Evolutionary conservation across 1,140 invertebrate species (phyloP).

Genomic region (Myzus persicae): DNA sequence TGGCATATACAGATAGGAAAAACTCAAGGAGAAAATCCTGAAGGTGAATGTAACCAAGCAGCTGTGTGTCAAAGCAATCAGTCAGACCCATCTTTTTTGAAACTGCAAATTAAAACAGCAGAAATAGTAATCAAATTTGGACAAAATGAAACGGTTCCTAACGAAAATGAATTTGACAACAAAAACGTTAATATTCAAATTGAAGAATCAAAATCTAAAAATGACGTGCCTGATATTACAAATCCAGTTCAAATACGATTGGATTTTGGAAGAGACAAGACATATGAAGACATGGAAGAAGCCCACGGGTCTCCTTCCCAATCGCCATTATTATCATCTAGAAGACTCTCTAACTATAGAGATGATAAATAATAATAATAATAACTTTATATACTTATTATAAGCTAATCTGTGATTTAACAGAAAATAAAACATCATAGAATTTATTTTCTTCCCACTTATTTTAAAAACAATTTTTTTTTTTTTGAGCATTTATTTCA

Average conservation of each 20-base stretch:
- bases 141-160: constrained; percentile 38
- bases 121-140: constrained; percentile 64
- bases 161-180: constrained; percentile 59
- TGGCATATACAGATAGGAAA: constrained; percentile 59
- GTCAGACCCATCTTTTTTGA: constrained; percentile 62
- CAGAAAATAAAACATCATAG: constrained; percentile 51
- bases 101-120: constrained; percentile 63
- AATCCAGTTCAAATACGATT: constrained; percentile 62
- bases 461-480: not conserved
- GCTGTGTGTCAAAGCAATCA: constrained; percentile 44
- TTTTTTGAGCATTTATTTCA: constrained; percentile 28
- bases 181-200: constrained; percentile 63
- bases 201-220: constrained; percentile 53
- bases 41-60: constrained; percentile 46
- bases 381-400: constrained; percentile 20
- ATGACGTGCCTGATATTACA: constrained; percentile 23
- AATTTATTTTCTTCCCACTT: constrained; percentile 41
- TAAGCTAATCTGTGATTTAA: constrained; percentile 58
- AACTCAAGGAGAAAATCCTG: constrained; percentile 46
- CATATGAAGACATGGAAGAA: constrained; percentile 58
- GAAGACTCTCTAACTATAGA: constrained; percentile 55
- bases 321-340: constrained; percentile 53
- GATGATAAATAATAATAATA: constrained; percentile 54
- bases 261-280: constrained; percentile 59
- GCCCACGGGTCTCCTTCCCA: constrained; percentile 43